Evolutionary conservation across 1,140 invertebrate genomes (phyloP), one percentile per base, ranked within the genome.

Genomic region (Copidosoma floridanum): DNA sequence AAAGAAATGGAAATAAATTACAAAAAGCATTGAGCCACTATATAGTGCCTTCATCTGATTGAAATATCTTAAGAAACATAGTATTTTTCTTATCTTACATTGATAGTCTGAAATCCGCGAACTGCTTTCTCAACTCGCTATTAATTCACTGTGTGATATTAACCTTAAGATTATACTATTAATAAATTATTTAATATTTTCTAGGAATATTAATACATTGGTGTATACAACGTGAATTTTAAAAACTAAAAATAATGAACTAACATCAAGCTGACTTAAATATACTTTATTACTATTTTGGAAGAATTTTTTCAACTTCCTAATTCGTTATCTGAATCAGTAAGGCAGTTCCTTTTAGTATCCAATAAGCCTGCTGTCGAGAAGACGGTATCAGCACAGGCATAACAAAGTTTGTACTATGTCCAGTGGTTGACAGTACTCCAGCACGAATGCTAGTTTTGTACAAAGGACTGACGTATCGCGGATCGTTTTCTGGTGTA

Each of bases 331-430:
- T 83, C 75, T 90, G 90, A 44, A 90, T 91, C 3, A 94, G 81
- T 7, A 94, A 77, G 6, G 92, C 93, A 2, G 91, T 91, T 56
- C 91, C 93, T 69, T 90, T 89, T 27, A 91, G 83, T 61, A 94
- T 93, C 92, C 93, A 95, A 70, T 90, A 92, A 59, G 88, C 85
- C 60, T 86, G 81, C 10, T 78, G 69, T 57, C 82, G 76, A 14
- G 77, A 65, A 1, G 89, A 85, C 6, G 87, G 86, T 44, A 95
- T 70, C 27, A 92, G 77, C 1, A 93, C 85, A n/a, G 89, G 80
- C 6, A 94, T 82, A 6, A 95, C 89, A 75, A 93, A 94, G 79
- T 94, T 95, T 1, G 92, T 94, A 52, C 91, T 94, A 71, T 93
- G 91, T 2, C 93, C 92, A 4, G 91, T 94, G 0, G 92, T 94